Percentiles rank a stretch among this genome's conserved stretches.
Evolutionary conservation across 2,888 invertebrate species (phyloP).

Genomic region (Schizotus pectinicornis): DNA sequence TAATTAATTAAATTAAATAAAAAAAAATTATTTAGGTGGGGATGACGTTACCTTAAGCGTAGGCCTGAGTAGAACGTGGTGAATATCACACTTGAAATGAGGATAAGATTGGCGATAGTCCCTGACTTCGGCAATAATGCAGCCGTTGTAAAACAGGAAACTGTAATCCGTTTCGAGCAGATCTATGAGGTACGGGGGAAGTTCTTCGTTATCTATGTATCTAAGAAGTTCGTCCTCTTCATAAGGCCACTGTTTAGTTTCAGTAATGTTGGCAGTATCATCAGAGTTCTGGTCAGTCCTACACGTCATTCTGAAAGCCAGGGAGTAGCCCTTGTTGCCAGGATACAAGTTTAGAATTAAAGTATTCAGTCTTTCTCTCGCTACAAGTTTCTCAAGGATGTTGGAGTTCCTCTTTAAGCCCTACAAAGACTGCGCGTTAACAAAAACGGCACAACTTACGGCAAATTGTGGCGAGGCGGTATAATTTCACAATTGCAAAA

Average conservation of each 20-base stretch:
- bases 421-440: constrained; percentile 53
- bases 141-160: constrained; percentile 88
- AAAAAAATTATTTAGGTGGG: too few relatives aligned
- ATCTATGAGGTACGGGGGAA: constrained; percentile 87
- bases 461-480: too few relatives aligned
- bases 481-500: neutral
- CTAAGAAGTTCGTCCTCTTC: constrained; percentile 87
- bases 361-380: constrained; percentile 85
- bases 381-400: constrained; percentile 84
- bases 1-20: too few relatives aligned
- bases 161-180: constrained; percentile 82
- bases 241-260: constrained; percentile 84
- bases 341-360: constrained; percentile 90
- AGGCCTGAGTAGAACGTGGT: constrained; percentile 86
- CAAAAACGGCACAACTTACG: too few relatives aligned
- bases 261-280: constrained; percentile 68
- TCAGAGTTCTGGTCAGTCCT: constrained; percentile 59
- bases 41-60: constrained; percentile 88
- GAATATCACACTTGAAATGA: constrained; percentile 78
- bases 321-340: constrained; percentile 89
- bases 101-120: constrained; percentile 86
- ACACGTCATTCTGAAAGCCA: constrained; percentile 49
- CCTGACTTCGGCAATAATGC: constrained; percentile 89
- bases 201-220: constrained; percentile 88
- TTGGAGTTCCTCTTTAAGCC: constrained; percentile 70